These are phyloP conservation scores for Anguilla anguilla DNA, from an alignment of 2,797 vertebrate genomes.

Conservation along the genomic window DNA sequence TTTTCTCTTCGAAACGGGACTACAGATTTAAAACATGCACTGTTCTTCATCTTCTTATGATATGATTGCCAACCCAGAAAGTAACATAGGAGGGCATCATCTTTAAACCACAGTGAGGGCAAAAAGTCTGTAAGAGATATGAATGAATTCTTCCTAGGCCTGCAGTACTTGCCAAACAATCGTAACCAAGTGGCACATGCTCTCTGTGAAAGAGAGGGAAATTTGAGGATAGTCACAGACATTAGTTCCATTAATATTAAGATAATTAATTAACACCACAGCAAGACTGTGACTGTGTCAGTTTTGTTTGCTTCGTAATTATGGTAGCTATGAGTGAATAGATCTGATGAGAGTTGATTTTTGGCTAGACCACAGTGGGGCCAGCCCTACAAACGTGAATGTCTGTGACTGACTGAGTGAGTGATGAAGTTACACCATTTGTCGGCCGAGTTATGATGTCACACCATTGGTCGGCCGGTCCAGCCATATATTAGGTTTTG, in stretches of 20 bases:
- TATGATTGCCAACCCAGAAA: conserved; percentile 29
- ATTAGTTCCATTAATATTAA: conserved; percentile 25
- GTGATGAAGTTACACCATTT: too few relatives aligned
- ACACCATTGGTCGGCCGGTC: too few relatives aligned
- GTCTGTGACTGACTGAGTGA: too few relatives aligned
- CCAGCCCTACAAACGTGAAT: too few relatives aligned
- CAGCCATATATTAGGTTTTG: too few relatives aligned
- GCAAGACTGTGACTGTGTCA: neutral
- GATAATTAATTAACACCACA: conserved; percentile 21
- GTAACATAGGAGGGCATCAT: conserved; percentile 15
- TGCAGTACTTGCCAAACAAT: conserved; percentile 44
- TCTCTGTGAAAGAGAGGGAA: neutral
- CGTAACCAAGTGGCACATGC: conserved; percentile 40
- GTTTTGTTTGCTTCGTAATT: neutral
- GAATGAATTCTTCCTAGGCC: conserved; percentile 35
- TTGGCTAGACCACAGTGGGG: neutral
- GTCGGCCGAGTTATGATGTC: too few relatives aligned
- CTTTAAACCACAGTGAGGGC: conserved; percentile 46
- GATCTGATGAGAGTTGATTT: conserved; percentile 9
- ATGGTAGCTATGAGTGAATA: neutral
- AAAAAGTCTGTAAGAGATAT: conserved; percentile 46
- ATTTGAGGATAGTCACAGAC: conserved; percentile 8
- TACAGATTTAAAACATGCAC: conserved; percentile 21
- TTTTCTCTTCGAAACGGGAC: conserved; percentile 37
- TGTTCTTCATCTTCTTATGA: conserved; percentile 28